Percentiles rank a stretch among this genome's conserved stretches.
These are phyloP conservation scores for Nomada flava DNA, from an alignment of 2,888 invertebrate genomes.

Conservation along the genomic window DNA sequence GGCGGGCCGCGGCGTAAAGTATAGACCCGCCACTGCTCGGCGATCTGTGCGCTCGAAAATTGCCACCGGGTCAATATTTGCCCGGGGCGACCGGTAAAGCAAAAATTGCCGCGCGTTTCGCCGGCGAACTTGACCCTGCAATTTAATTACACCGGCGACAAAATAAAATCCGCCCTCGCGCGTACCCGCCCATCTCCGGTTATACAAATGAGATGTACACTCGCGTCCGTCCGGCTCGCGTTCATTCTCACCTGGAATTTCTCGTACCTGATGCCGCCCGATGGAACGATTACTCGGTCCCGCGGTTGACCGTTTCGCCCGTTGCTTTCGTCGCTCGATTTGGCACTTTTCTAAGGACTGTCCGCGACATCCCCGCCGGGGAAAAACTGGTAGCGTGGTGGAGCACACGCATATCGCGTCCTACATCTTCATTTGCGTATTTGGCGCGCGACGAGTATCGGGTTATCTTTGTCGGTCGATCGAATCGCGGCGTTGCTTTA, in stretches of 20 bases:
- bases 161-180: neutral
- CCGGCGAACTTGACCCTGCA: neutral
- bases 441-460: slow-evolving; percentile 54
- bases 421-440: slow-evolving; percentile 64
- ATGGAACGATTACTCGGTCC: neutral
- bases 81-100: slow-evolving; percentile 2
- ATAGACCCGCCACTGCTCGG: slow-evolving; percentile 40
- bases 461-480: slow-evolving; percentile 61
- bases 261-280: neutral
- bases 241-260: neutral
- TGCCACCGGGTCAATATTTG: slow-evolving; percentile 50
- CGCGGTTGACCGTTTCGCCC: slow-evolving; percentile 11
- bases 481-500: slow-evolving; percentile 55
- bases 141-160: slow-evolving; percentile 15
- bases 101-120: slow-evolving; percentile 10
- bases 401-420: slow-evolving; percentile 60
- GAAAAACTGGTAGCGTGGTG: slow-evolving; percentile 52
- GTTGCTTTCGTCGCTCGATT: slow-evolving; percentile 16
- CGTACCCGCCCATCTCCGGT: too few relatives aligned
- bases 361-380: slow-evolving; percentile 32
- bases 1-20: slow-evolving; percentile 46
- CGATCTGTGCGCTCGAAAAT: slow-evolving; percentile 43
- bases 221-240: neutral
- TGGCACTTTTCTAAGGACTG: slow-evolving; percentile 10
- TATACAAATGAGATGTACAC: too few relatives aligned